Conservation (phyloP, 2,113 vertebrate species). For the Tragelaphus scriptus region DNA sequence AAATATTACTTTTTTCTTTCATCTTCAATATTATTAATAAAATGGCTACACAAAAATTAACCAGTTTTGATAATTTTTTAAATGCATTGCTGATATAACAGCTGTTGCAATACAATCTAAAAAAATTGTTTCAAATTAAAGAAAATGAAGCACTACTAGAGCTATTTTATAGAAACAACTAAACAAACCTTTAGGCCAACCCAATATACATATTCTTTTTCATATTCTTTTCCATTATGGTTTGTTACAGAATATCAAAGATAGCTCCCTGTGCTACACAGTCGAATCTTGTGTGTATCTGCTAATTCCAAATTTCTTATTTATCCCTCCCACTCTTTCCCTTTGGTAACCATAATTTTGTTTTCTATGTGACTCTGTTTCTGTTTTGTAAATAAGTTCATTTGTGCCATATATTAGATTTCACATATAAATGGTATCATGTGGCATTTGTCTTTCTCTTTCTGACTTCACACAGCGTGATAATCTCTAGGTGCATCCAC, state of each 20-base stretch:
- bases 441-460: neutral
- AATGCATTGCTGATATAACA: neutral
- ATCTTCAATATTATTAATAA: neutral
- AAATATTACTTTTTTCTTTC: neutral
- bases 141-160: neutral
- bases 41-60: neutral
- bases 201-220: neutral
- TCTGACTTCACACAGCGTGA: neutral
- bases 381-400: neutral
- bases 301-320: neutral
- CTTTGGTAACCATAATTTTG: neutral
- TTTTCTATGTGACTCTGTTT: neutral
- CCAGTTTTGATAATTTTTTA: neutral
- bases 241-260: neutral
- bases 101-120: neutral
- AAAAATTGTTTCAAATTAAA: neutral
- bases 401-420: neutral
- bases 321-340: neutral
- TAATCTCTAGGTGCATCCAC: neutral
- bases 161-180: neutral
- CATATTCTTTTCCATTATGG: neutral
- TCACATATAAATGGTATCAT: neutral
- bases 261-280: neutral
- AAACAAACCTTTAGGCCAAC: neutral
- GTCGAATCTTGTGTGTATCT: neutral